Evolutionary conservation across 2,797 vertebrate genomes (phyloP).

Genomic region (Manis pentadactyla): DNA sequence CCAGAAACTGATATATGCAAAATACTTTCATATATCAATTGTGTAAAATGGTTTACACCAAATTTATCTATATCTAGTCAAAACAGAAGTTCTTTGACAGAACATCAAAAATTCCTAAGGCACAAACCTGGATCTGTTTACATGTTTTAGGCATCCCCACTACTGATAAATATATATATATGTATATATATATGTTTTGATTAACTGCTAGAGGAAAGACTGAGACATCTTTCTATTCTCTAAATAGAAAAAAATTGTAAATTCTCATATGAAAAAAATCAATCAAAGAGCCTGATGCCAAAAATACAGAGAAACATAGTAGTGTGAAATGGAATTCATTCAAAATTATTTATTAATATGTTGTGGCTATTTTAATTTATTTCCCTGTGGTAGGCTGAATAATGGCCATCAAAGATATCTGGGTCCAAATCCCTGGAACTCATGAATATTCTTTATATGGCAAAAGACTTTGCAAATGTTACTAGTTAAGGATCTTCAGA

Average conservation of each 20-base stretch:
- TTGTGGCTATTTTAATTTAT: background rate
- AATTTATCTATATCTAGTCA: constrained; percentile 38
- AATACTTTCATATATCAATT: background rate
- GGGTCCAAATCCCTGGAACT: background rate
- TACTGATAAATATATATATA: background rate
- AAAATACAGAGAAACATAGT: background rate
- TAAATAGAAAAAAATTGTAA: background rate
- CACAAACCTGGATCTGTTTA: background rate
- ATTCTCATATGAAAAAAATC: background rate
- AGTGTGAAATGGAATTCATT: background rate
- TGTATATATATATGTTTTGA: background rate
- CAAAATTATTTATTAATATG: background rate
- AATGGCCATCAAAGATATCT: background rate
- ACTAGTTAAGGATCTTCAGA: background rate
- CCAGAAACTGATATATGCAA: background rate
- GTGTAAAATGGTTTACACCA: background rate
- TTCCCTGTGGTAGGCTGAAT: background rate
- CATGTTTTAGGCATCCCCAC: background rate
- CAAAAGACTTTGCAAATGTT: background rate
- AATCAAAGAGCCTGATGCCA: background rate
- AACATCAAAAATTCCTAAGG: background rate
- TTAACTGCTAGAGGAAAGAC: background rate
- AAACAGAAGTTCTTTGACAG: constrained; percentile 12
- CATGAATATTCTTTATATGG: background rate
- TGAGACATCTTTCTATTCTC: background rate